Evolutionary conservation across 2,888 invertebrate species (phyloP).

Genomic region (Adelphocoris suturalis): DNA sequence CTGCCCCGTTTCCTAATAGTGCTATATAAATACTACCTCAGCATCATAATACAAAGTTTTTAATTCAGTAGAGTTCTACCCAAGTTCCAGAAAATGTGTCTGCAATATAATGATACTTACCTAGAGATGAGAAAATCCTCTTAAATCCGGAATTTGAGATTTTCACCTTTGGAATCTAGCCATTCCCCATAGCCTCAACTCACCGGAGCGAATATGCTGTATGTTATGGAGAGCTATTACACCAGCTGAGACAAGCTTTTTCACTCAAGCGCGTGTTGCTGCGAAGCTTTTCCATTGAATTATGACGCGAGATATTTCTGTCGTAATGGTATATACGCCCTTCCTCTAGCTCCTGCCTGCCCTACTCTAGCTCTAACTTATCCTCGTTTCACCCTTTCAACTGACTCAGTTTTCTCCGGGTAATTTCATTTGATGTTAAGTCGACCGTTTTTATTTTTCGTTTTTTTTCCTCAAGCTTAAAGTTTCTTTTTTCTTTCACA

Average conservation of each 20-base stretch:
- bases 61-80: no score
- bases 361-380: neutral
- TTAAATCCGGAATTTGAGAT: neutral
- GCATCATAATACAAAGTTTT: no score
- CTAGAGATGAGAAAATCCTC: no score
- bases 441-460: neutral
- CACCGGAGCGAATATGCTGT: neutral
- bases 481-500: neutral
- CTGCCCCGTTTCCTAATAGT: no score
- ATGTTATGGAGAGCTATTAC: constrained; percentile 6
- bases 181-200: neutral
- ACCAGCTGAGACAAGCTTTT: constrained; percentile 52
- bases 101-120: no score
- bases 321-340: constrained; percentile 24
- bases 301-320: constrained; percentile 43
- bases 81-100: no score
- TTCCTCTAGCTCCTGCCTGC: neutral
- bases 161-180: neutral
- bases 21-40: no score
- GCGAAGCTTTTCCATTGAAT: constrained; percentile 43
- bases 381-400: neutral
- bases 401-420: constrained; percentile 2
- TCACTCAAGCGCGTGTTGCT: constrained; percentile 54
- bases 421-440: neutral
- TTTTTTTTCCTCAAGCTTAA: neutral